Base-by-base conservation (phyloP, 1,140 invertebrate species). In the Chymomyza costata region DNA sequence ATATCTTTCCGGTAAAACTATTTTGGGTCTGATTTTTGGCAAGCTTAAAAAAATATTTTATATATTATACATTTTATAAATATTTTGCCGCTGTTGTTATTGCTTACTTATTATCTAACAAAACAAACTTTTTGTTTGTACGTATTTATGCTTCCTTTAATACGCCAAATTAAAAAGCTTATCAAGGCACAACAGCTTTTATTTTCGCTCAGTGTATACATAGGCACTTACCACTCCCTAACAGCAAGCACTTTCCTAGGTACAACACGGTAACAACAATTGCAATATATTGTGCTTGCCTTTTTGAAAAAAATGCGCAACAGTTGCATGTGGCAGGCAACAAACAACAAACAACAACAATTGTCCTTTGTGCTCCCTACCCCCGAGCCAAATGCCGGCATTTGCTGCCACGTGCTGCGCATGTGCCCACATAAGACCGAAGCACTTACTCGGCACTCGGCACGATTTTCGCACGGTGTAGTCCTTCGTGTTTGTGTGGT, bases 241-340 rank as follows among this genome's bases (percentile, higher is more conserved):
- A 65, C 48, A 58, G 34, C 25, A 47, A 38, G 46, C 21, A 39
- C 30, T 53, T 52, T 58, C 46, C n/a, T n/a, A n/a, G n/a, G n/a
- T n/a, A n/a, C n/a, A n/a, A n/a, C n/a, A n/a, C n/a, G n/a, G n/a
- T n/a, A n/a, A n/a, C n/a, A n/a, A n/a, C n/a, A n/a, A n/a, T n/a
- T n/a, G n/a, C n/a, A n/a, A n/a, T 47, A 34, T 66, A 2, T 14
- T 17, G 13, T 21, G 25, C 45, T 51, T 32, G 53, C 56, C 70
- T 70, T 62, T 74, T 74, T 47, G 51, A 61, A 76, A 76, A 76
- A 76, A 76, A 76, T 76, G 71, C 71, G 71, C 71, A 76, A 76
- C 71, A 76, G 71, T 76, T 76, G 71, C 71, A 76, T 67, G 58
- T 47, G 57, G 68, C 31, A 45, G 31, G 52, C 68, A 58, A 19